Percentiles rank a stretch among this genome's conserved stretches.
These are phyloP conservation scores for Pimephales promelas DNA, from an alignment of 2,113 vertebrate genomes.

Conservation along the genomic window DNA sequence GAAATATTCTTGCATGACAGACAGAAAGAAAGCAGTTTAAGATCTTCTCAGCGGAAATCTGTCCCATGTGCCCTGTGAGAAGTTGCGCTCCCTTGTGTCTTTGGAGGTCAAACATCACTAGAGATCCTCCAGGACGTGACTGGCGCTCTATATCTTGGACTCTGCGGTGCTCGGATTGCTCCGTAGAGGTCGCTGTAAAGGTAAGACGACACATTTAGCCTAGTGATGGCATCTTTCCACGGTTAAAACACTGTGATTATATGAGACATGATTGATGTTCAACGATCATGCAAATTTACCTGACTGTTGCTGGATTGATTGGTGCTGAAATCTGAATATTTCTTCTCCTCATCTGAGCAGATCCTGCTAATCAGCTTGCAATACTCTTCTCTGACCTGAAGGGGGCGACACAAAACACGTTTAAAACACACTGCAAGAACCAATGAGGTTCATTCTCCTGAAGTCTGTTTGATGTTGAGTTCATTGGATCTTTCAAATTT, in stretches of 20 bases:
- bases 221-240: too few species aligned
- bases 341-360: slow-evolving; percentile 68
- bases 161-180: slow-evolving; percentile 44
- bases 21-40: not conserved
- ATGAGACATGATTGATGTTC: too few species aligned
- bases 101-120: not conserved
- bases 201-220: slow-evolving; percentile 11
- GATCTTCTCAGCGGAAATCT: not conserved
- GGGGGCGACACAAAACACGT: slow-evolving; percentile 54
- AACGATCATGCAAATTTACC: slow-evolving; percentile 8
- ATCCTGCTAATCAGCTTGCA: slow-evolving; percentile 67
- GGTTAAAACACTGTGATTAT: too few species aligned
- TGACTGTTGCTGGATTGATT: slow-evolving; percentile 73
- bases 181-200: slow-evolving; percentile 47
- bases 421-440: not conserved
- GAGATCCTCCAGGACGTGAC: not conserved
- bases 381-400: slow-evolving; percentile 85
- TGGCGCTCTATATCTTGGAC: slow-evolving; percentile 44
- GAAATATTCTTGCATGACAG: not conserved
- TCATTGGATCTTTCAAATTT: too few species aligned
- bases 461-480: not conserved
- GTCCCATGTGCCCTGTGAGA: not conserved
- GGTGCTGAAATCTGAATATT: slow-evolving; percentile 77
- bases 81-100: not conserved
- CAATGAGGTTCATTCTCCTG: too few species aligned